Conservation (phyloP, 2,797 vertebrate species). For the Picus viridis region DNA sequence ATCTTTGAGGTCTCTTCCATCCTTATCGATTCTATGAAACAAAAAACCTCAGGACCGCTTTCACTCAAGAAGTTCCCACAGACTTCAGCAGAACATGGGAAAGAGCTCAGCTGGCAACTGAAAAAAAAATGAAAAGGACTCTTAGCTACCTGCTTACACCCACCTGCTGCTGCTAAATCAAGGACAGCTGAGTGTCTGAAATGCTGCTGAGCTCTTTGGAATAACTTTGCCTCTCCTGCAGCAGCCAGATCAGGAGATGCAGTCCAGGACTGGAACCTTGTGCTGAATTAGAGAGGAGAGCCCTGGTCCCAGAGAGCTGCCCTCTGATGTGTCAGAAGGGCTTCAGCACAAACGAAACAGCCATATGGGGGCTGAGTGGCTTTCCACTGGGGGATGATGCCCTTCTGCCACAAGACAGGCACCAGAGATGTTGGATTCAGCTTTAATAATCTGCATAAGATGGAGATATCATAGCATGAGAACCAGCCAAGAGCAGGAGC, state of each 20-base stretch:
- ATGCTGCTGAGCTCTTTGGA: neutral
- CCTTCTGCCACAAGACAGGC: neutral
- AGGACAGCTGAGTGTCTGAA: neutral
- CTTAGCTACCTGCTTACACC: neutral
- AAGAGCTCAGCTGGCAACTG: neutral
- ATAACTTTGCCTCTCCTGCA: neutral
- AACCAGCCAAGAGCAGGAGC: neutral
- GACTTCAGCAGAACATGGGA: neutral
- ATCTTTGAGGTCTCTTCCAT: no score
- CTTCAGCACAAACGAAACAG: neutral
- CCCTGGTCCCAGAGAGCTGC: neutral
- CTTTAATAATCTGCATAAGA: neutral
- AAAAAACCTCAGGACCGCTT: neutral
- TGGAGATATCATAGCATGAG: neutral
- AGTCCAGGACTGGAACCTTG: neutral
- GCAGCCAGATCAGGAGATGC: neutral
- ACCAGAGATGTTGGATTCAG: neutral
- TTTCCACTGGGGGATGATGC: neutral
- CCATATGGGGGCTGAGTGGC: neutral
- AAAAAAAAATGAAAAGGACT: neutral
- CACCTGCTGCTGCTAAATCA: neutral
- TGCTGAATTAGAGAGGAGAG: neutral
- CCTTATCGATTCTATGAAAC: no score
- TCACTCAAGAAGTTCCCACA: neutral
- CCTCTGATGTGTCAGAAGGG: neutral